These are phyloP conservation scores for Myotis yumanensis DNA, from an alignment of 2,113 vertebrate genomes.

Conservation along the genomic window DNA sequence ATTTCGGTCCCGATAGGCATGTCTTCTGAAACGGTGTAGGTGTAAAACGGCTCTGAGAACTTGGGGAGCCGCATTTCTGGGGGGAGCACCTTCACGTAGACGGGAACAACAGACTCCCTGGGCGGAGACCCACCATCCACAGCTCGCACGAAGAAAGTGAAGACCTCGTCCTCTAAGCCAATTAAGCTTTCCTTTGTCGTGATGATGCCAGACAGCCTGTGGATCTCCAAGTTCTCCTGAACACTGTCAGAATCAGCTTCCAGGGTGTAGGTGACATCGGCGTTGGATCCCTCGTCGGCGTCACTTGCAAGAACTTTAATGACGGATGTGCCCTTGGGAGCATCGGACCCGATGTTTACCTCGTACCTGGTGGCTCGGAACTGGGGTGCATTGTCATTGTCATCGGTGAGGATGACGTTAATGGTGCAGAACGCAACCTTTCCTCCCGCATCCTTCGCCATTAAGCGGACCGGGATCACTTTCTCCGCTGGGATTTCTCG, in stretches of 20 bases:
- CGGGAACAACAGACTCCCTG: slow-evolving; percentile 90
- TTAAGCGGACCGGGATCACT: slow-evolving; percentile 92
- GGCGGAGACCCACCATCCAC: slow-evolving; percentile 90
- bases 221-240: slow-evolving; percentile 95
- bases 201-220: slow-evolving; percentile 90
- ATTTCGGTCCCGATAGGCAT: slow-evolving; percentile 93
- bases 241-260: slow-evolving; percentile 93
- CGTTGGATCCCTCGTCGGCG: slow-evolving; percentile 96
- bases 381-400: slow-evolving; percentile 95
- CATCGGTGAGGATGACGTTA: slow-evolving; percentile 96
- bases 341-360: slow-evolving; percentile 90
- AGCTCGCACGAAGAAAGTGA: slow-evolving; percentile 94
- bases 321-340: slow-evolving; percentile 90
- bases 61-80: slow-evolving; percentile 90
- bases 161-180: slow-evolving; percentile 94
- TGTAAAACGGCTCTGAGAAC: slow-evolving; percentile 94
- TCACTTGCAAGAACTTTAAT: slow-evolving; percentile 93
- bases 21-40: slow-evolving; percentile 92
- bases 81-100: slow-evolving; percentile 92
- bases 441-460: slow-evolving; percentile 94
- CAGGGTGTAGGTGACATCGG: slow-evolving; percentile 92
- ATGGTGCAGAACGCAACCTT: slow-evolving; percentile 95
- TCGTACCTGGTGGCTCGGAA: slow-evolving; percentile 93
- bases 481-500: slow-evolving; percentile 93
- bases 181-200: slow-evolving; percentile 96